Evolutionary conservation across 2,113 vertebrate genomes (phyloP).

Genomic region (Cervus canadensis): DNA sequence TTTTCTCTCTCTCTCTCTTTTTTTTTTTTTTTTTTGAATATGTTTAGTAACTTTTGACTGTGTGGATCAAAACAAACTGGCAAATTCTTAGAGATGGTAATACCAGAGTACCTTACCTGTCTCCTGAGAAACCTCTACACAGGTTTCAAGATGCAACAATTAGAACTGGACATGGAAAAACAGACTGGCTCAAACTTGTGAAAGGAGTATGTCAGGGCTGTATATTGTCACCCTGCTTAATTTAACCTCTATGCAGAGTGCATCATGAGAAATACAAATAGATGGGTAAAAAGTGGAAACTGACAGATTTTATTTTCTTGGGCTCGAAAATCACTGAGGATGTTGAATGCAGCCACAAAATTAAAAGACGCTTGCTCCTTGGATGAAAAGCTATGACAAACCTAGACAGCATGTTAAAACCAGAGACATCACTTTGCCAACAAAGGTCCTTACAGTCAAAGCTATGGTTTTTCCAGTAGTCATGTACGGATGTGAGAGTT

Average conservation of each 20-base stretch:
- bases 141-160: not conserved
- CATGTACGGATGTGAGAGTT: not conserved
- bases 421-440: not conserved
- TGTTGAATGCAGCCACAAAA: not conserved
- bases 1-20: not conserved
- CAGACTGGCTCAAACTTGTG: not conserved
- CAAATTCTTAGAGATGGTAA: not conserved
- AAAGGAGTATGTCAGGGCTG: not conserved
- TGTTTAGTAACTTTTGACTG: not conserved
- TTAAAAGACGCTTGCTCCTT: not conserved
- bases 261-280: not conserved
- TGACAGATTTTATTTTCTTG: not conserved
- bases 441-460: not conserved
- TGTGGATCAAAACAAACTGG: not conserved
- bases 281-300: not conserved
- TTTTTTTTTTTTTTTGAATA: no score
- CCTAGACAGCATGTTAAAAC: not conserved
- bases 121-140: not conserved
- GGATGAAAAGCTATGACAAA: not conserved
- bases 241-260: not conserved
- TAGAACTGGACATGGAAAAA: not conserved
- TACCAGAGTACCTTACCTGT: not conserved
- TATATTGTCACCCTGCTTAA: not conserved
- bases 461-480: not conserved
- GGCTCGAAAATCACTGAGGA: not conserved